These are phyloP conservation scores for Apocheima hispidaria DNA, from an alignment of 2,888 invertebrate species.

Conservation along the genomic window DNA sequence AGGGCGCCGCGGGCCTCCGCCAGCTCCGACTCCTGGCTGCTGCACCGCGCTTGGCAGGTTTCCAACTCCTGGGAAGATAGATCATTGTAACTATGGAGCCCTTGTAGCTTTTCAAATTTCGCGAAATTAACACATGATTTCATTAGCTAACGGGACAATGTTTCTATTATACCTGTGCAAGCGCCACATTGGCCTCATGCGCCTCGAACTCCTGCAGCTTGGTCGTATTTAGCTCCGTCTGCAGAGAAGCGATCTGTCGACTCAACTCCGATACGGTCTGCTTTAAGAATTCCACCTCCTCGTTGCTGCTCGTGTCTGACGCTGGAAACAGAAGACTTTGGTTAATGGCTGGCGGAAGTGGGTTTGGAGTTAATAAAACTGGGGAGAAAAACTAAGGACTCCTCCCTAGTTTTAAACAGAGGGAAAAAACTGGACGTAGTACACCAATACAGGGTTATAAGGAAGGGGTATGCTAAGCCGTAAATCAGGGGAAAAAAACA, in stretches of 20 bases:
- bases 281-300: slow-evolving; percentile 89
- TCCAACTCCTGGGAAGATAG: slow-evolving; percentile 81
- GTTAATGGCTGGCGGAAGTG: background rate
- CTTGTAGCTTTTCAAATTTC: too few species aligned
- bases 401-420: too few species aligned
- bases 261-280: slow-evolving; percentile 89
- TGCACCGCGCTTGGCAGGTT: slow-evolving; percentile 72
- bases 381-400: too few species aligned
- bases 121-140: too few species aligned
- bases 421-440: too few species aligned
- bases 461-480: too few species aligned
- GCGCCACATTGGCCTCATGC: slow-evolving; percentile 87
- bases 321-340: slow-evolving; percentile 52
- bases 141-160: too few species aligned
- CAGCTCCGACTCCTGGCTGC: slow-evolving; percentile 85
- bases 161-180: background rate
- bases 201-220: slow-evolving; percentile 90
- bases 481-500: too few species aligned
- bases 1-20: slow-evolving; percentile 79
- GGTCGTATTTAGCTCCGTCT: slow-evolving; percentile 88
- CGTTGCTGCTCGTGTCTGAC: slow-evolving; percentile 83
- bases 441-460: too few species aligned
- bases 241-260: slow-evolving; percentile 87
- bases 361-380: background rate
- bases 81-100: background rate